Evolutionary conservation across 2,113 vertebrate species (phyloP).

Genomic region (Chaetodon trifascialis): DNA sequence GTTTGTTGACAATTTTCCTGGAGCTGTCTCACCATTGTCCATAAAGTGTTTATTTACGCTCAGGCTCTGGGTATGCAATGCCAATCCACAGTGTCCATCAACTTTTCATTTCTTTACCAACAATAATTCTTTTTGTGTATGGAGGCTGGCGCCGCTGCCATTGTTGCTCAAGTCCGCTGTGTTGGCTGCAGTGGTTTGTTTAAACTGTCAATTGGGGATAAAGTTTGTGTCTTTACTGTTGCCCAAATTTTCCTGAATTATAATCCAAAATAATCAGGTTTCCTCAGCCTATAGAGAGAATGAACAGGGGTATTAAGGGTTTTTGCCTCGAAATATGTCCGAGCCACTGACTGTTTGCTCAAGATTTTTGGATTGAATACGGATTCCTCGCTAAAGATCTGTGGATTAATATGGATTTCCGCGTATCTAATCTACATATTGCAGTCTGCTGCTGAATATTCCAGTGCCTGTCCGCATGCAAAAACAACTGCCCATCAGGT

Average conservation of each 20-base stretch:
- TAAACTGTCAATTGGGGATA: background rate
- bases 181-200: background rate
- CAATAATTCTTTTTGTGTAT: no score
- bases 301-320: background rate
- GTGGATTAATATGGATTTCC: slow-evolving; percentile 46
- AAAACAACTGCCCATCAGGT: slow-evolving; percentile 21
- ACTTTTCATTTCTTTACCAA: no score
- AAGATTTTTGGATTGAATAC: slow-evolving; percentile 27
- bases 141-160: no score
- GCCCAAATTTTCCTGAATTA: background rate
- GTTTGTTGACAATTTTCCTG: no score
- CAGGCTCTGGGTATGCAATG: no score
- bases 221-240: background rate
- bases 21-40: no score
- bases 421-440: slow-evolving; percentile 37
- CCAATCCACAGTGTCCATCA: no score
- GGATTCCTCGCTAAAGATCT: slow-evolving; percentile 50
- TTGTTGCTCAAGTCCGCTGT: no score
- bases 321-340: slow-evolving; percentile 28
- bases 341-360: slow-evolving; percentile 40
- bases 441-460: slow-evolving; percentile 27
- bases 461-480: background rate
- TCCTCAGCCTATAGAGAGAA: background rate
- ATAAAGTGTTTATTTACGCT: no score
- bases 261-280: slow-evolving; percentile 9